phyloP scores from a whole-genome alignment of 2,888 invertebrate genomes.

The Achlya flavicornis region DNA sequence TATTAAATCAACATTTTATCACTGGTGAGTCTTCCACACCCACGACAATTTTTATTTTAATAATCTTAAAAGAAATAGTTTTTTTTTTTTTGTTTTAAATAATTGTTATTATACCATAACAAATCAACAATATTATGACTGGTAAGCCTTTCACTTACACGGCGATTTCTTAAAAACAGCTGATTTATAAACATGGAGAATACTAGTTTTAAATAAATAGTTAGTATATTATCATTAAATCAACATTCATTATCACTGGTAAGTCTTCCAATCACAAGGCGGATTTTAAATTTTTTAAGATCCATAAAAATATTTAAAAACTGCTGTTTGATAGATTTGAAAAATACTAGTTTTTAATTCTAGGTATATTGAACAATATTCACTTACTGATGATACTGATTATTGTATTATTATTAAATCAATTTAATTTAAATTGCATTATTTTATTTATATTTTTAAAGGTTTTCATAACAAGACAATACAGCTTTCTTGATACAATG shows the following conservation, averaged over 20 bases:
- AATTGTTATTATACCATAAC: too few relatives aligned
- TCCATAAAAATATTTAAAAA: neutral
- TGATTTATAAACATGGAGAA: too few relatives aligned
- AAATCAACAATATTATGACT: too few relatives aligned
- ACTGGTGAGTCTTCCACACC: too few relatives aligned
- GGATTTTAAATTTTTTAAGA: neutral
- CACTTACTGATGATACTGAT: slow-evolving; percentile 2
- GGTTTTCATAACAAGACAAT: neutral
- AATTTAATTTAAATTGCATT: neutral
- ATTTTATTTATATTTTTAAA: neutral
- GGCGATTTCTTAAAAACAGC: too few relatives aligned
- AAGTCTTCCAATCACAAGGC: slow-evolving; percentile 7
- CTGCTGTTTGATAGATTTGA: neutral
- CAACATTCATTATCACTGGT: slow-evolving; percentile 3
- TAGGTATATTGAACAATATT: neutral
- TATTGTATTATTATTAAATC: neutral
- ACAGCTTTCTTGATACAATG: neutral
- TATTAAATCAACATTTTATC: too few relatives aligned
- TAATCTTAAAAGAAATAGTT: too few relatives aligned
- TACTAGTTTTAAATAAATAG: too few relatives aligned
- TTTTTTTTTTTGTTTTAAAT: too few relatives aligned
- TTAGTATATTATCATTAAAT: too few relatives aligned
- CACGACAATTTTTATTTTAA: too few relatives aligned
- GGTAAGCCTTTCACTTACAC: too few relatives aligned
- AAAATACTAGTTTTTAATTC: neutral